These are phyloP conservation scores for Rhea americana DNA, from an alignment of 2,113 vertebrate genomes.

Conservation along the genomic window DNA sequence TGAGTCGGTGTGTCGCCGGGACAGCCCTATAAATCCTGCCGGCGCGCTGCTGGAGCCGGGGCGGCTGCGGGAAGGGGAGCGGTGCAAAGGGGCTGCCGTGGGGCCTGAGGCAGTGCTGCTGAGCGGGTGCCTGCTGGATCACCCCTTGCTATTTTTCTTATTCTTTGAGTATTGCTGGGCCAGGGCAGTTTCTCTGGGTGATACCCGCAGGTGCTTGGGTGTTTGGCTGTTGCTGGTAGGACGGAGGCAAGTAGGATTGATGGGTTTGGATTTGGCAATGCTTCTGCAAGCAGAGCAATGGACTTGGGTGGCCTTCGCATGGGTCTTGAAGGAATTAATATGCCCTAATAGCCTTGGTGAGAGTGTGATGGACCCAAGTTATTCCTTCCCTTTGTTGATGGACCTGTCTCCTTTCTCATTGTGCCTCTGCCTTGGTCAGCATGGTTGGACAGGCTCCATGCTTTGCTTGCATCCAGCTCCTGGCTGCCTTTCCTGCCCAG, in stretches of 20 bases:
- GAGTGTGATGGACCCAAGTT: accelerated
- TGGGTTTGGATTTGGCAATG: too few relatives aligned
- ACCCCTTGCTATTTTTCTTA: accelerated
- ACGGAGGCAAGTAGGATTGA: too few relatives aligned
- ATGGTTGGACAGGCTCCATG: neutral
- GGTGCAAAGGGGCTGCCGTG: neutral
- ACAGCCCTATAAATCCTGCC: slow-evolving; percentile 75
- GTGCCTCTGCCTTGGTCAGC: neutral
- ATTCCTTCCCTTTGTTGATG: accelerated
- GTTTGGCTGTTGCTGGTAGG: neutral
- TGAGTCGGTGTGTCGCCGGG: slow-evolving; percentile 64
- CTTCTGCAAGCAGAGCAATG: neutral
- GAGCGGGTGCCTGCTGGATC: accelerated
- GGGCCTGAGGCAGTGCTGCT: neutral
- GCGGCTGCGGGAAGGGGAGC: neutral
- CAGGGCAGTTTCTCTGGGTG: accelerated
- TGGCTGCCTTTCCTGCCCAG: neutral
- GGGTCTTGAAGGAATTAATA: neutral
- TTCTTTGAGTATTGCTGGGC: neutral
- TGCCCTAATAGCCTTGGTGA: neutral
- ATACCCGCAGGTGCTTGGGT: neutral
- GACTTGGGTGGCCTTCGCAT: accelerated
- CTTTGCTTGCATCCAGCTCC: neutral
- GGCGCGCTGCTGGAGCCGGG: neutral
- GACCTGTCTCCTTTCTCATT: too few relatives aligned